These are phyloP conservation scores for Agelas oroides DNA, from an alignment of 37 sponge, comb jelly and placozoan genomes.

Conservation along the genomic window DNA sequence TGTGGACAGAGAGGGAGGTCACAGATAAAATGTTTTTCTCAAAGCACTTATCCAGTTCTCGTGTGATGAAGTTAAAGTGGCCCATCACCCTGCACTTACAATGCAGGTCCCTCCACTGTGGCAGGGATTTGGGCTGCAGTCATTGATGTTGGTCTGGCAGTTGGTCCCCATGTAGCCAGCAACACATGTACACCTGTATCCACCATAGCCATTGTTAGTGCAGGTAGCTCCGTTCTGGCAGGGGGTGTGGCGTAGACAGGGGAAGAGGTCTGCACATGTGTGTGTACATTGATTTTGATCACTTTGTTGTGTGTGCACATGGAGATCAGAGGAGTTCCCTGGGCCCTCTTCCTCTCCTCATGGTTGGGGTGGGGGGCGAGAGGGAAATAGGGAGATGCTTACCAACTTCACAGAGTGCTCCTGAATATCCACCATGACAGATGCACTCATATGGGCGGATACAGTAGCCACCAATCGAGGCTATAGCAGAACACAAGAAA, in stretches of 20 bases:
- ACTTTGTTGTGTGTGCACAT: no score
- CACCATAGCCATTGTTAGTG: conserved; percentile 43
- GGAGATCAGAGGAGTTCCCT: no score
- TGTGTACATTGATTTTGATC: no score
- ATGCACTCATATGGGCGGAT: conserved; percentile 62
- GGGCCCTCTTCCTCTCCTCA: no score
- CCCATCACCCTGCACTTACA: not conserved
- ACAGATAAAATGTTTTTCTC: no score
- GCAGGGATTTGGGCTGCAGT: conserved; percentile 12
- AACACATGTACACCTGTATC: conserved; percentile 29
- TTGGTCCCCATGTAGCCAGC: conserved; percentile 9
- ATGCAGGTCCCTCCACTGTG: conserved; percentile 6
- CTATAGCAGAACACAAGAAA: not conserved
- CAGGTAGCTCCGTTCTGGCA: conserved; percentile 67
- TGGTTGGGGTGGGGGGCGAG: no score
- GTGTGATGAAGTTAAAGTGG: no score
- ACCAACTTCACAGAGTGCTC: conserved; percentile 65
- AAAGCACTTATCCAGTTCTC: no score
- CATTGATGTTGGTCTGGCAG: conserved; percentile 16
- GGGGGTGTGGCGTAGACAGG: conserved; percentile 28
- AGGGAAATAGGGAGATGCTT: no score
- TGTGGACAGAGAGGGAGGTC: no score
- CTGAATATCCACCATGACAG: conserved; percentile 72
- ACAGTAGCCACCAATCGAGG: conserved; percentile 41
- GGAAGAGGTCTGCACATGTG: conserved; percentile 46